phyloP scores from a whole-genome alignment of 2,888 invertebrate genomes.

The Cryptus armator region DNA sequence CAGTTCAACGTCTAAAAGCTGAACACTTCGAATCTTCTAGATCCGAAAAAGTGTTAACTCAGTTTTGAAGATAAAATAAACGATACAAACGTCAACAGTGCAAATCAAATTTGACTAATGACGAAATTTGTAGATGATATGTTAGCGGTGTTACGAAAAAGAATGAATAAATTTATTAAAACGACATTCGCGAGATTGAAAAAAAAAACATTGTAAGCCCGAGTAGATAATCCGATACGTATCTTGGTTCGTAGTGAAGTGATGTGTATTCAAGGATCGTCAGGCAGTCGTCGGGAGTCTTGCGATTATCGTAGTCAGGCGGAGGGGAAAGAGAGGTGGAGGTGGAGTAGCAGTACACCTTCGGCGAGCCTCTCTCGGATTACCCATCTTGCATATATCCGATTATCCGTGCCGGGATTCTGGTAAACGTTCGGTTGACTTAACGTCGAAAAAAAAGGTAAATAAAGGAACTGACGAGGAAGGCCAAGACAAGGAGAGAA shows the following conservation, averaged over 20 bases:
- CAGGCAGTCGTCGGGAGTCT: constrained; percentile 18
- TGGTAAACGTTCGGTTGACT: constrained; percentile 48
- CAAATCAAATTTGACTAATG: no score
- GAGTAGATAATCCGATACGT: neutral
- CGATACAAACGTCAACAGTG: no score
- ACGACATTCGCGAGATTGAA: neutral
- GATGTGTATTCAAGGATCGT: constrained; percentile 8
- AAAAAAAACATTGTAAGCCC: neutral
- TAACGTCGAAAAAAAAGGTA: constrained; percentile 3
- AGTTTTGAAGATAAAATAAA: no score
- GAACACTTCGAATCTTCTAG: no score
- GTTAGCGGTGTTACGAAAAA: neutral
- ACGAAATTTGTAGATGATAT: no score
- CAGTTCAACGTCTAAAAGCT: no score
- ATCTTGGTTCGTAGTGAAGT: neutral
- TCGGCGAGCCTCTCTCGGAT: constrained; percentile 26
- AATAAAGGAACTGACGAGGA: constrained; percentile 39
- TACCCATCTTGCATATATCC: constrained; percentile 45
- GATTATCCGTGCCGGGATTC: constrained; percentile 36
- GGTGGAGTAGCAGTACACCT: neutral
- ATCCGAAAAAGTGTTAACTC: no score
- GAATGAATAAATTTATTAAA: neutral
- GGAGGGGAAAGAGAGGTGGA: no score
- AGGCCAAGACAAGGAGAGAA: constrained; percentile 43
- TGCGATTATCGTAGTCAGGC: neutral